These are phyloP conservation scores for Zoroaster sp. DNA, from an alignment of 53 echinoderm and acorn worm species.

Conservation along the genomic window DNA sequence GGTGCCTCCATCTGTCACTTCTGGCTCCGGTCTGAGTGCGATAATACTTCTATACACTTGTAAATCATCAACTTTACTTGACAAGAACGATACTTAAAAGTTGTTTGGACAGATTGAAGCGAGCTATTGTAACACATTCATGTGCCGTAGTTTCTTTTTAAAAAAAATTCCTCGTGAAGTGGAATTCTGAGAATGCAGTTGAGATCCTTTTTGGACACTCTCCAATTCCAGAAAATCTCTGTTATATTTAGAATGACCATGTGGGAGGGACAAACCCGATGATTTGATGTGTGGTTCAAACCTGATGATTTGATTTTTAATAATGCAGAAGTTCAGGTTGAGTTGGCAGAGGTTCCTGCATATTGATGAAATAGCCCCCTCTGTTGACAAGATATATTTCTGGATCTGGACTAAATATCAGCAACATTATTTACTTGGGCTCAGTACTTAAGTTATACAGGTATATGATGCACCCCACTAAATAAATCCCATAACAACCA, in stretches of 20 bases:
- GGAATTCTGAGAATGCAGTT: conserved; percentile 15
- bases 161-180: not conserved
- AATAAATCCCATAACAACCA: too few relatives aligned
- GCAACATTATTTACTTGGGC: too few relatives aligned
- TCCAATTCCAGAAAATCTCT: conserved; percentile 8
- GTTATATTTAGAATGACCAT: not conserved
- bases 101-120: conserved; percentile 46
- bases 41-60: not conserved
- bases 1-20: not conserved
- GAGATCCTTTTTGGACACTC: not conserved
- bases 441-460: too few relatives aligned
- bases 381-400: not conserved
- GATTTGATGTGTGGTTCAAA: not conserved
- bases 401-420: too few relatives aligned
- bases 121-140: not conserved
- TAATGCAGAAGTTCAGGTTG: not conserved
- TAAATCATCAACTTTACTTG: conserved; percentile 45
- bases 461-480: too few relatives aligned
- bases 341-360: not conserved
- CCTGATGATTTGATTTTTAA: not conserved
- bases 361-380: not conserved
- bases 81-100: conserved; percentile 33
- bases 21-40: not conserved
- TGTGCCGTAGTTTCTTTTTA: not conserved
- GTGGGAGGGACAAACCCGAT: not conserved